These are phyloP conservation scores for Eudasyphora cyanicolor DNA, from an alignment of 2,888 invertebrate species.

Conservation along the genomic window DNA sequence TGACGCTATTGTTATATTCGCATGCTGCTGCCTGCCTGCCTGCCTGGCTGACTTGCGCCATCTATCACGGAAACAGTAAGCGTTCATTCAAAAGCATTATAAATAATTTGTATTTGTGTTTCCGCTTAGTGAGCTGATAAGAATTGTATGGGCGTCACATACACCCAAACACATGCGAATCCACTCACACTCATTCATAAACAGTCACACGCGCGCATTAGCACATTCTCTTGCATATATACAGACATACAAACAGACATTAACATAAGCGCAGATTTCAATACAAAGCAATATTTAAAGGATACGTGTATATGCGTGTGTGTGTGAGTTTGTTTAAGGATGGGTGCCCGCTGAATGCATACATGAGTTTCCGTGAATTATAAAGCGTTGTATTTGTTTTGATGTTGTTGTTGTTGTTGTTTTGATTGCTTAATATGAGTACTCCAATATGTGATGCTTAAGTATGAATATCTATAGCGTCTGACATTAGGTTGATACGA, in stretches of 20 bases:
- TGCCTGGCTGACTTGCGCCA: too few relatives aligned
- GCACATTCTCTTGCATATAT: background rate
- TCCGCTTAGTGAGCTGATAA: constrained; percentile 63
- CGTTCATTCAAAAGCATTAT: constrained; percentile 63
- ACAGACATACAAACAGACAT: background rate
- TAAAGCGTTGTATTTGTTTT: background rate
- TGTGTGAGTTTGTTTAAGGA: background rate
- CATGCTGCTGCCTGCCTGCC: too few relatives aligned
- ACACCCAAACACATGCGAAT: background rate
- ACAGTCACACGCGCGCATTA: background rate
- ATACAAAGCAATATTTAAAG: background rate
- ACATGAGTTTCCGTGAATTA: constrained; percentile 12
- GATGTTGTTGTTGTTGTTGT: constrained; percentile 11
- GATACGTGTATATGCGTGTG: background rate
- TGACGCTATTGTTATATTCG: constrained; percentile 23
- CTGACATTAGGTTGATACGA: background rate
- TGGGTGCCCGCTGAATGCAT: background rate
- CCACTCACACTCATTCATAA: background rate
- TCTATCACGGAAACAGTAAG: constrained; percentile 57
- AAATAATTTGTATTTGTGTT: constrained; percentile 66
- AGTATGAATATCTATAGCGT: background rate
- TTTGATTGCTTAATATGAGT: background rate
- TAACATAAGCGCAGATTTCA: too few relatives aligned
- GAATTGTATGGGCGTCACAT: constrained; percentile 28
- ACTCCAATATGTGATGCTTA: background rate